Evolutionary conservation across 2,888 invertebrate species (phyloP), one percentile per base, ranked within the genome.

Genomic region (Gisinianus flammeolus): DNA sequence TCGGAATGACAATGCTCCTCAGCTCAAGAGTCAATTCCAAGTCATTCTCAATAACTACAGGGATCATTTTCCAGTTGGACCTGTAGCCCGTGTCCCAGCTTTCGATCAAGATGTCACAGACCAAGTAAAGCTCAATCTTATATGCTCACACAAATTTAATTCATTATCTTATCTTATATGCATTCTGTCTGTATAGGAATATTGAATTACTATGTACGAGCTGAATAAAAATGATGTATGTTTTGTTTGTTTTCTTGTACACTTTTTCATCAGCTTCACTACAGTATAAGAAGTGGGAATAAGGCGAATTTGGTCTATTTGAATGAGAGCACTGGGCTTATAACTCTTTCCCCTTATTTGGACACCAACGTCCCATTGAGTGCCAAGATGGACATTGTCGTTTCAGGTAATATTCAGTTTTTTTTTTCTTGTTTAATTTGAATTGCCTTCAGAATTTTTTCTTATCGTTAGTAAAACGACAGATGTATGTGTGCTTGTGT

Each of bases 41-140:
- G 92, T 98, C 0, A 93, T 98, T 72, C 96, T 98, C 87, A 98
- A 98, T 88, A 98, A 98, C 86, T 98, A 94, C 87, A 93, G 93
- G 83, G 94, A 96, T 85, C 94, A 94, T 85, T 98, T 98, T 86
- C 97, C 97, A 0, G 92, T 93, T n/a, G 93, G 94, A 0, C 91
- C 94, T 0, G 94, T 98, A 85, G 97, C 97, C 0, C 90, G 91
- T 77, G 93, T 98, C 44, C 98, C 98, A 0, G 98, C 97, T 0
- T 92, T 91, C 85, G 98, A 98, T 87, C 97, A 96, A 16, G 98
- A 98, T 88, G 95, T 97, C 33, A 93, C 94, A 5, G 97, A 97
- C 86, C 85, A 86, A 83, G 85, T 86, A 79, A 78, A 78, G 54
- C 30, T 24, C 19, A 69, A 35, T 69, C 8, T 58, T 8, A 58